Evolutionary conservation across 1,140 invertebrate species (phyloP).

Genomic region (fruit fly (Drosophila melanogaster)): DNA sequence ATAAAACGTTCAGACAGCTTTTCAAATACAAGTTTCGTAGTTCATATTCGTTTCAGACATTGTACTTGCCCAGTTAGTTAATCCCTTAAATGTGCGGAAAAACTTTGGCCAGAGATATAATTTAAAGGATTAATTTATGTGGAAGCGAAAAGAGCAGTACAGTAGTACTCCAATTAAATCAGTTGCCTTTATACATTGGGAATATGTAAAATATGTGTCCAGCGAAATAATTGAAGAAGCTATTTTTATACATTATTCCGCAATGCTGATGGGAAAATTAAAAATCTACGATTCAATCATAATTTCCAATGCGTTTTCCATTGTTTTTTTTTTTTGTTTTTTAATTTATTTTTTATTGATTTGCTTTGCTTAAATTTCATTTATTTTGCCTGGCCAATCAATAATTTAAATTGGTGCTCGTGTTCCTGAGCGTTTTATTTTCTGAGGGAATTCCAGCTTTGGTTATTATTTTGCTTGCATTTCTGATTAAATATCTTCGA

Average conservation of each 20-base stretch:
- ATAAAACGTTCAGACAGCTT: neutral
- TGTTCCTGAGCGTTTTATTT: slow-evolving; percentile 2
- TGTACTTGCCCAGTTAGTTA: too few relatives aligned
- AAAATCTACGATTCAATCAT: slow-evolving; percentile 4
- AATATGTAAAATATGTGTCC: neutral
- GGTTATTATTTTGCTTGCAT: slow-evolving; percentile 43
- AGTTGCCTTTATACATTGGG: neutral
- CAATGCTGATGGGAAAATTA: neutral
- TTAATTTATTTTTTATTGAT: too few relatives aligned
- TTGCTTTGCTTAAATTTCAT: slow-evolving; percentile 17
- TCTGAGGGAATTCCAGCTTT: slow-evolving; percentile 16
- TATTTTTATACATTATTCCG: slow-evolving; percentile 13
- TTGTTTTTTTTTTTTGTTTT: neutral
- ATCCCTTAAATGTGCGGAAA: neutral
- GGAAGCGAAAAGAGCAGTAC: neutral
- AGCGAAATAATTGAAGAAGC: neutral
- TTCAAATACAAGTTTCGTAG: neutral
- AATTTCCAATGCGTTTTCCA: neutral
- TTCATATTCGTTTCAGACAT: neutral
- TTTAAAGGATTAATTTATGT: neutral
- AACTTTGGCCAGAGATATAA: neutral
- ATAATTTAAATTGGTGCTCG: slow-evolving; percentile 32
- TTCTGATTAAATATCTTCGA: slow-evolving; percentile 43
- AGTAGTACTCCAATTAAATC: slow-evolving; percentile 14
- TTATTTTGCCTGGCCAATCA: slow-evolving; percentile 24